phyloP scores from a whole-genome alignment of 2,888 invertebrate genomes.

The Philhelius pedissequus region DNA sequence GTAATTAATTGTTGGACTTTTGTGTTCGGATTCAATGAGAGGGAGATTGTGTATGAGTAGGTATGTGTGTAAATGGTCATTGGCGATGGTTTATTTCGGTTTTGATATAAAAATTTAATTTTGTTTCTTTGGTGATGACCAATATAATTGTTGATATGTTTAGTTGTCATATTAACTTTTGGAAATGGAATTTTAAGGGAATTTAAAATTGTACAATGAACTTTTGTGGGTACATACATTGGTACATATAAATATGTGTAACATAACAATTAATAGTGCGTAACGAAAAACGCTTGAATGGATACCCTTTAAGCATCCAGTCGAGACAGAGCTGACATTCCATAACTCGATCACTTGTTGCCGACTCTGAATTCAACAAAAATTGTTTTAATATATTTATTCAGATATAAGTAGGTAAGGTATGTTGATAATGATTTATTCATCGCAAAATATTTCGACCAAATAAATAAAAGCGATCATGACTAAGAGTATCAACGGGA shows the following conservation, averaged over 20 bases:
- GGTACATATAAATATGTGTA: not conserved
- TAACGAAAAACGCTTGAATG: conserved; percentile 39
- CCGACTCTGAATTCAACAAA: not conserved
- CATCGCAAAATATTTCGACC: no score
- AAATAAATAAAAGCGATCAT: no score
- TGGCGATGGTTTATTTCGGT: conserved; percentile 2
- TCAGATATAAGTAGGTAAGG: no score
- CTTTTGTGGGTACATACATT: not conserved
- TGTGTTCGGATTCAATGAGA: conserved; percentile 34
- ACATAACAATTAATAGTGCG: conserved; percentile 41
- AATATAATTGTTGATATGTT: conserved; percentile 25
- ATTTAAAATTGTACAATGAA: not conserved
- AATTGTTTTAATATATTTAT: not conserved
- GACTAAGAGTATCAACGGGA: no score
- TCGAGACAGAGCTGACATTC: not conserved
- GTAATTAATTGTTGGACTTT: conserved; percentile 65
- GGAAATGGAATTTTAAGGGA: not conserved
- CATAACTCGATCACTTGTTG: conserved; percentile 35
- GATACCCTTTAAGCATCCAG: not conserved
- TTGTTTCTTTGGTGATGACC: not conserved
- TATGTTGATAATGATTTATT: no score
- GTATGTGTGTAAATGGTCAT: conserved; percentile 3
- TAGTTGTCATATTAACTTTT: conserved; percentile 7
- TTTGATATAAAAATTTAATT: not conserved
- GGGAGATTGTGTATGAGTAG: conserved; percentile 14